A percentile compares a stretch with the other conserved stretches of the same genome.
Conservation (phyloP, 1,140 invertebrate species). For the honey bee (Apis mellifera) region Amel_HAv3.1 CM009943.2:8612501-8613000, state of each 20-base stretch:
- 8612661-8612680: constrained; percentile 27
- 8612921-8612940: constrained; percentile 4
- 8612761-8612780: constrained; percentile 17
- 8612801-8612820: constrained; percentile 75
- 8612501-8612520: background rate
- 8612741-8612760: constrained; percentile 18
- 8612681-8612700: constrained; percentile 11
- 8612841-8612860: constrained; percentile 68
- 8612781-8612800: constrained; percentile 70
- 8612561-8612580: background rate
- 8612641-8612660: background rate
- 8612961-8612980: too few species aligned
- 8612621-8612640: constrained; percentile 26
- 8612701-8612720: background rate
- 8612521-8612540: too few species aligned
- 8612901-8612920: constrained; percentile 9
- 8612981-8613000: too few species aligned
- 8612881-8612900: constrained; percentile 22
- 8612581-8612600: too few species aligned
- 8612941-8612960: too few species aligned
- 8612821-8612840: constrained; percentile 73
- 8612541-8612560: constrained; percentile 11
- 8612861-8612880: constrained; percentile 25
- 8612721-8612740: background rate
- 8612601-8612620: constrained; percentile 27